phyloP scores from a whole-genome alignment of 23 tunicate species.

The Oikopleura vanhoeffeni region DNA sequence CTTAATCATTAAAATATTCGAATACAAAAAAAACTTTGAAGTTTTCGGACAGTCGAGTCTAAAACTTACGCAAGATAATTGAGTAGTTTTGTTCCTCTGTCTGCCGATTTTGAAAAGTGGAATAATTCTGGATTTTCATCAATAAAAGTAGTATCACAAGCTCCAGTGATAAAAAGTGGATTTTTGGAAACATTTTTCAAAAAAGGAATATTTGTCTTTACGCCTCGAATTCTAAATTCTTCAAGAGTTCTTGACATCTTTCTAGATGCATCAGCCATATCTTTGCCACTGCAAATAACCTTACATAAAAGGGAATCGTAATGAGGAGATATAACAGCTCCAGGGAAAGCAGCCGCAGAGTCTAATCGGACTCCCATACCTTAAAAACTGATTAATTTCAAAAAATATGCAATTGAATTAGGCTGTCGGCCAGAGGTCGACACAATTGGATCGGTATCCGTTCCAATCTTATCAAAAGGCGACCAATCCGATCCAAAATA shows the following conservation, averaged over 20 bases:
- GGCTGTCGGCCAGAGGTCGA: too few species aligned
- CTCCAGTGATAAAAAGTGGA: slow-evolving; percentile 55
- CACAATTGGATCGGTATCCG: too few species aligned
- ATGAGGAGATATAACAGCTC: slow-evolving; percentile 89
- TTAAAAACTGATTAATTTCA: too few species aligned
- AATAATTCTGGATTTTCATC: slow-evolving; percentile 69
- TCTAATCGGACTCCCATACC: slow-evolving; percentile 96
- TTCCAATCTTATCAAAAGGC: too few species aligned
- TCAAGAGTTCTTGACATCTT: slow-evolving; percentile 73
- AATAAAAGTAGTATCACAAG: slow-evolving; percentile 62
- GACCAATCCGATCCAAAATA: too few species aligned
- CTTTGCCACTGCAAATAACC: slow-evolving; percentile 68
- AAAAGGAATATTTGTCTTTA: slow-evolving; percentile 83
- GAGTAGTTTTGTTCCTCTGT: slow-evolving; percentile 69
- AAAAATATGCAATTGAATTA: too few species aligned
- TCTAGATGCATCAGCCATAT: slow-evolving; percentile 80
- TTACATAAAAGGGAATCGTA: slow-evolving; percentile 88
- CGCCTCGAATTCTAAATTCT: slow-evolving; percentile 94
- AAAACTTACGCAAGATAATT: slow-evolving; percentile 36
- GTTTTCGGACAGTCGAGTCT: too few species aligned
- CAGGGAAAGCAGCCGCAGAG: slow-evolving; percentile 96
- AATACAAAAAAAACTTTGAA: too few species aligned
- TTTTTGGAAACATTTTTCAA: slow-evolving; percentile 63
- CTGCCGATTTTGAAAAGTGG: not conserved
- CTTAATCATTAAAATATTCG: too few species aligned